Base-by-base conservation (phyloP, 30 jellyfish, hydroid and myxozoan species). In the Aurelia aurita complex sp. Pacific region DNA sequence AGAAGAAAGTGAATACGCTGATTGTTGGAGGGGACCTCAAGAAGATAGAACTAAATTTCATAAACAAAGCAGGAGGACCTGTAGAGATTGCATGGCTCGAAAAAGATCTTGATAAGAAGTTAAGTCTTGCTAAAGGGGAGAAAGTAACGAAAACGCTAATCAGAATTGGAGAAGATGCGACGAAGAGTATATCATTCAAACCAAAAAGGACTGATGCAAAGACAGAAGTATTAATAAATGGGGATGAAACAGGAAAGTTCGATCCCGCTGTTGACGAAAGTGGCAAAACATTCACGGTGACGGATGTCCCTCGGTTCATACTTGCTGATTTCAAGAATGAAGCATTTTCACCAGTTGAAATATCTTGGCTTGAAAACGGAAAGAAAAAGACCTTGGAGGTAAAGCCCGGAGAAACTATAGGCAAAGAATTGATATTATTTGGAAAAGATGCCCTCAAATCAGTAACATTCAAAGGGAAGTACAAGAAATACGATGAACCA, bases 71-170 rank as follows among this genome's bases (percentile, higher is more conserved):
- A 10, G 54, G 67, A 1, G 87, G 82, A 1, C 66, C 87, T 38
- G 77, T 84, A 23, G 59, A 40, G 9, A 36, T 84, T 61, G 12
- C 82, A 15, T 84, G 93, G 93, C 43, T 63, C 10, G 93, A 84
- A n/a, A 38, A 73, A 52, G 75, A 18, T 5, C 69, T 3, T 2
- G 87, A 69, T 11, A 73, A 42, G 52, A 65, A 15, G 17, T 15
- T 84, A 14, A 52, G 35, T 9, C 74, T 84, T 42, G 82, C 64
- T 19, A 57, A 69, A 57, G 76, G 82, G 7, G 77, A 65, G 19
- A 84, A 13, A 9, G 57, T 19, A 2, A 51, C 29, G 23, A 60
- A 60, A 51, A 67, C 54, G 12, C 17, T 84, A 0, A 57, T 67
- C 13, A 15, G 52, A 55, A 40, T 59, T 16, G 77, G 82, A 16